These are phyloP conservation scores for Neogobius melanostomus DNA, from an alignment of 2,113 vertebrate species.

Conservation along the genomic window DNA sequence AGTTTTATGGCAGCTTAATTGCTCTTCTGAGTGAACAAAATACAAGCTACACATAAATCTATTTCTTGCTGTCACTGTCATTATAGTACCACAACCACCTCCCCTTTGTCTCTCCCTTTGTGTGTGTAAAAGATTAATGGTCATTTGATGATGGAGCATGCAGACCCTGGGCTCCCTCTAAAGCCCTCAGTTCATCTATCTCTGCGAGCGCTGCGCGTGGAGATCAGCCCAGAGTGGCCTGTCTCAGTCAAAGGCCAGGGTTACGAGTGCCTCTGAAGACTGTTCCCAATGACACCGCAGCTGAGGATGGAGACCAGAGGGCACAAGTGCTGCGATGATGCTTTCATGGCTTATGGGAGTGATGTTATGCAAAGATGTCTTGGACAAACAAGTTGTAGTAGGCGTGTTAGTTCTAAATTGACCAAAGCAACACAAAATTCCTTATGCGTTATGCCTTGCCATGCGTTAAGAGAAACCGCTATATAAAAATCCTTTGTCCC, in stretches of 20 bases:
- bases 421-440: too few species aligned
- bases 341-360: not conserved
- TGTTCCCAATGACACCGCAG: not conserved
- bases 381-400: not conserved
- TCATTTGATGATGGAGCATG: conserved; percentile 44
- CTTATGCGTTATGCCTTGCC: too few species aligned
- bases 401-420: too few species aligned
- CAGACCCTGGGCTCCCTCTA: conserved; percentile 23
- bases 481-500: too few species aligned
- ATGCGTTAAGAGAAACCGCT: too few species aligned
- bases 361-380: not conserved
- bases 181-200: conserved; percentile 51
- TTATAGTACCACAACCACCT: not conserved
- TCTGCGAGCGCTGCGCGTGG: not conserved
- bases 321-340: not conserved
- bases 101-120: conserved; percentile 7
- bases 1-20: too few species aligned
- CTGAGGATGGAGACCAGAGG: not conserved
- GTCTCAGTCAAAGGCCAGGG: conserved; percentile 9
- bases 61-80: not conserved
- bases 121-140: conserved; percentile 25
- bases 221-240: conserved; percentile 9
- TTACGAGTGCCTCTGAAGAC: conserved; percentile 6
- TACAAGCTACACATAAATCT: not conserved
- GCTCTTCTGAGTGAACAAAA: too few species aligned